phyloP scores from a whole-genome alignment of 2,797 vertebrate species.

The Pelodytes ibericus region DNA sequence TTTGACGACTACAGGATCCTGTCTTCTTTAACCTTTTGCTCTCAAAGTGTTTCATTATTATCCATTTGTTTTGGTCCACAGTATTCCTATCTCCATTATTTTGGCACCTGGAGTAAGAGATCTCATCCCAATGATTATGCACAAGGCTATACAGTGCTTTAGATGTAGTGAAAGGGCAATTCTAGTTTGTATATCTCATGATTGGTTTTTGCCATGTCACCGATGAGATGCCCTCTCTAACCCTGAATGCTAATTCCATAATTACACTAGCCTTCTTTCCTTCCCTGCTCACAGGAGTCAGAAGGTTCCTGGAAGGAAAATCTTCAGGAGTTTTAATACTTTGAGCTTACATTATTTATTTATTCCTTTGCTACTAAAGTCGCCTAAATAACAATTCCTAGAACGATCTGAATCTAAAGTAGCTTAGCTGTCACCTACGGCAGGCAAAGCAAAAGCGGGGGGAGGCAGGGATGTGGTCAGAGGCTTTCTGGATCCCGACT shows the following conservation, averaged over 20 bases:
- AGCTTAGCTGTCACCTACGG: slow-evolving; percentile 12
- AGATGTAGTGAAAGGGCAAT: not conserved
- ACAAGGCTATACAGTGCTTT: not conserved
- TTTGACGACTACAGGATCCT: not conserved
- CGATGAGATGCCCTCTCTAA: not conserved
- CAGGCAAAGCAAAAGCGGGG: slow-evolving; percentile 4
- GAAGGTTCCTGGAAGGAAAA: not conserved
- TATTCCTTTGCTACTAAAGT: not conserved
- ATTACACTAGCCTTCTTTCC: not conserved
- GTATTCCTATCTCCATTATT: not conserved
- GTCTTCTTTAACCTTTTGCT: not conserved
- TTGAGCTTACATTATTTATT: no score
- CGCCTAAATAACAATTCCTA: not conserved
- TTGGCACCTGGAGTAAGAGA: not conserved
- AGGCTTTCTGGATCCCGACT: not conserved
- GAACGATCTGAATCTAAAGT: not conserved
- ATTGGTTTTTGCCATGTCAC: not conserved
- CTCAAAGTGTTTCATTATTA: not conserved
- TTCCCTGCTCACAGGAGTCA: not conserved
- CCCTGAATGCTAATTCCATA: not conserved
- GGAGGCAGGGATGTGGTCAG: not conserved
- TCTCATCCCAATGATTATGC: not conserved
- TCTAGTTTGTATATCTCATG: not conserved
- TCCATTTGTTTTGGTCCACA: not conserved
- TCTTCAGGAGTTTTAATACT: not conserved